A percentile compares a stretch with the other conserved stretches of the same genome.
phyloP scores from a whole-genome alignment of 2,888 invertebrate genomes.

The Gymnoscelis rufifasciata region DNA sequence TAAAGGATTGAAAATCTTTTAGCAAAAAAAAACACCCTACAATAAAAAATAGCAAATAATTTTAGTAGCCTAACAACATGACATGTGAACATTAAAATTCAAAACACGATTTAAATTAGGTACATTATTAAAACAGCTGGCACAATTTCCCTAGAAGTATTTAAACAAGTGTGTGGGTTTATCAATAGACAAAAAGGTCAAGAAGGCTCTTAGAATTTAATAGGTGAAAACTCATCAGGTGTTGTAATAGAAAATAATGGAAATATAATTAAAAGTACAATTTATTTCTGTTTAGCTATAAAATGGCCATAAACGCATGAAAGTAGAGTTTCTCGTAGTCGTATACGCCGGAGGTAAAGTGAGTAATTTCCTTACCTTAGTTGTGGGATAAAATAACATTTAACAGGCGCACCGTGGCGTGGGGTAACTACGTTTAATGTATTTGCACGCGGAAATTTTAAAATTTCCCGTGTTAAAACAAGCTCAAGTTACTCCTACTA shows the following conservation, averaged over 20 bases:
- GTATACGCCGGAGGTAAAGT: neutral
- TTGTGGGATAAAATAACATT: too few relatives aligned
- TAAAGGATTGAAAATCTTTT: too few relatives aligned
- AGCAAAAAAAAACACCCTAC: too few relatives aligned
- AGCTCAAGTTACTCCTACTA: too few relatives aligned
- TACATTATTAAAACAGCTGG: slow-evolving; percentile 4
- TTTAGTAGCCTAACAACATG: too few relatives aligned
- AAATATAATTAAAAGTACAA: slow-evolving; percentile 26
- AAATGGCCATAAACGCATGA: slow-evolving; percentile 24
- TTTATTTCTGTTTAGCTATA: slow-evolving; percentile 17
- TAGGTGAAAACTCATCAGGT: slow-evolving; percentile 27
- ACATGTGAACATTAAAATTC: slow-evolving; percentile 8
- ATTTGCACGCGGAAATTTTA: too few relatives aligned
- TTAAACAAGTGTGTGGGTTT: slow-evolving; percentile 8
- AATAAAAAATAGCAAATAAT: too few relatives aligned
- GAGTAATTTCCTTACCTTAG: too few relatives aligned
- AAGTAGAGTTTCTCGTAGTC: neutral
- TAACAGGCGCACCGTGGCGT: too few relatives aligned
- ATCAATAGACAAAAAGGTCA: slow-evolving; percentile 1
- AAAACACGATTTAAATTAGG: neutral
- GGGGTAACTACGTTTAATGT: too few relatives aligned
- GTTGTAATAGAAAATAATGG: slow-evolving; percentile 31
- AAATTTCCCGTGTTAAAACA: too few relatives aligned
- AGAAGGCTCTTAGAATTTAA: slow-evolving; percentile 11
- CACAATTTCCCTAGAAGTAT: slow-evolving; percentile 6